Evolutionary conservation across 2,113 vertebrate species (phyloP), one percentile per base, ranked within the genome.

Genomic region (Larimichthys crocea): DNA sequence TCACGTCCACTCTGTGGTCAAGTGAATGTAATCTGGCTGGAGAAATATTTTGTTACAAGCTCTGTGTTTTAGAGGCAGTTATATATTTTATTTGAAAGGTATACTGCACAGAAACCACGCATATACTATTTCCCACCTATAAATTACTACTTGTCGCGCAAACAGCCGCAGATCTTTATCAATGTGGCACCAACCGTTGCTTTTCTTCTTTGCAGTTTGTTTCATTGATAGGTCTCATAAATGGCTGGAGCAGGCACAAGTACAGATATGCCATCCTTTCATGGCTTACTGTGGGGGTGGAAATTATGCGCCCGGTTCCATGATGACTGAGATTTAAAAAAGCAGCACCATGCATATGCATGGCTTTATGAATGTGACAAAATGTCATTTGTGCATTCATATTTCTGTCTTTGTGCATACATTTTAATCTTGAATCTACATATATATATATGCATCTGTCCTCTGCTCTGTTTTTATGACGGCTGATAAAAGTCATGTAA

Each of bases 1-100:
- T 77, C 52, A 26, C 7, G 17, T 83, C 66, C 74, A 80, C 71
- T 56, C n/a, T 22, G 24, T 65, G 73, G 56, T 82, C 82, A 83
- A 84, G 66, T 82, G 81, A 61, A 52, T 68, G 50, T 71, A 73
- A 79, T 66, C 66, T 17, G 44, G 65, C 44, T 16, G 49, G 61
- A 26, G 1, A 73, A 80, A 79, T 84, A 61, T 57, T 71, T 76
- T 22, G 55, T 65, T 46, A 60, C 42, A 75, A 76, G 53, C 74
- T 56, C 14, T 46, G 31, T 46, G 31, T 76, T 80, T 20, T 63
- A 59, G 62, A 76, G 66, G 26, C 49, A n/a, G 68, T 64, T 35
- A 15, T 46, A 22, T 71, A 59, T 86, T 65, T 31, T 66, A 50
- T 50, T 66, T 57, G 4, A 12, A 6, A 1, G 52, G 26, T 35